A percentile compares a stretch with the other conserved stretches of the same genome.
Evolutionary conservation across 2,113 vertebrate genomes (phyloP).

Genomic region (Rhinolophus ferrumequinum): DNA sequence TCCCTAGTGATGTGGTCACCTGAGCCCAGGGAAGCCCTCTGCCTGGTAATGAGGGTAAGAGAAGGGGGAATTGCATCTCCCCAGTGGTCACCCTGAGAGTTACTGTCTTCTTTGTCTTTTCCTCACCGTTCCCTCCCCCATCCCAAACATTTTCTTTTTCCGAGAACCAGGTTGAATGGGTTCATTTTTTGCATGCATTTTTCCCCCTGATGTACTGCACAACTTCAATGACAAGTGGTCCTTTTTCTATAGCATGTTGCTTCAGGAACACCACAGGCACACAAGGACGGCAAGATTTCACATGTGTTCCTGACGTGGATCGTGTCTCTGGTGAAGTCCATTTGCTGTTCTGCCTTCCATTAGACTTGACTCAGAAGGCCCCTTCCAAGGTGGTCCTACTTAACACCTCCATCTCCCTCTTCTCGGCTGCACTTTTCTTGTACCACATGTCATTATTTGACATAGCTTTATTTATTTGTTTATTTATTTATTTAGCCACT

Average conservation of each 20-base stretch:
- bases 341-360: not conserved
- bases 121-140: not conserved
- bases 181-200: not conserved
- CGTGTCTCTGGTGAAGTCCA: fast-evolving
- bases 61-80: not conserved
- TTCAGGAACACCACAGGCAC: not conserved
- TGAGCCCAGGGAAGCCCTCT: not conserved
- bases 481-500: not conserved
- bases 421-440: not conserved
- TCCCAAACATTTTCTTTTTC: not conserved
- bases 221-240: not conserved
- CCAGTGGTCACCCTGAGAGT: not conserved
- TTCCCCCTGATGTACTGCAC: fast-evolving
- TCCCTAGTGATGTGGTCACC: not conserved
- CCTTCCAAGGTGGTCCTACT: fast-evolving
- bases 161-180: not conserved
- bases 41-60: not conserved
- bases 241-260: not conserved
- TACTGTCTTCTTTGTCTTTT: not conserved
- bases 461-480: not conserved
- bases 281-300: not conserved
- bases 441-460: not conserved
- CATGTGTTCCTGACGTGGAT: not conserved
- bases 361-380: no score
- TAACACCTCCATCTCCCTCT: not conserved